Conservation (phyloP, 2,888 invertebrate genomes). For the Papilio demoleus region DNA sequence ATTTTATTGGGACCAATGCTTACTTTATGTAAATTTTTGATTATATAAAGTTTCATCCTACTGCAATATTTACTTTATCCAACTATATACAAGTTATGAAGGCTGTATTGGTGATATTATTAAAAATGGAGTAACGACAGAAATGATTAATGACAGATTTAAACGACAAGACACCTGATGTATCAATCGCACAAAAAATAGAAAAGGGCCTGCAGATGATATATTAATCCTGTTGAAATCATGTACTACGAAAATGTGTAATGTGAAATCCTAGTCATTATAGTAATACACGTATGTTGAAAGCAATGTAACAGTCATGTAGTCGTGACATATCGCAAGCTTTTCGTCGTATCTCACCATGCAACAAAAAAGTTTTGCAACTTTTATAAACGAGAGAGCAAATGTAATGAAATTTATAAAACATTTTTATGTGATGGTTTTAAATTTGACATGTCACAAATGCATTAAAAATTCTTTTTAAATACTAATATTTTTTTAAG, state of each 20-base stretch:
- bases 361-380: slow-evolving; percentile 25
- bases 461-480: background rate
- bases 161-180: no score
- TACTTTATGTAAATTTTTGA: background rate
- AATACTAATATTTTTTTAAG: no score
- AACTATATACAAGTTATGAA: no score
- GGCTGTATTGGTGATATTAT: no score
- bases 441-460: background rate
- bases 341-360: slow-evolving; percentile 2
- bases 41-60: background rate
- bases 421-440: background rate
- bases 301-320: slow-evolving; percentile 8
- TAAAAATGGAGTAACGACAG: no score
- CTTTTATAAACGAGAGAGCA: slow-evolving; percentile 10
- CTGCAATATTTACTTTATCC: background rate
- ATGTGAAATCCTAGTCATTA: slow-evolving; percentile 14
- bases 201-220: no score
- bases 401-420: slow-evolving; percentile 2
- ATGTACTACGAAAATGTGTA: background rate
- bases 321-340: slow-evolving; percentile 18
- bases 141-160: no score
- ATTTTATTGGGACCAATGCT: background rate
- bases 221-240: background rate
- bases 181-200: no score
- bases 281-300: slow-evolving; percentile 12